phyloP scores from a whole-genome alignment of 2,797 vertebrate species.

The Alosa sapidissima region DNA sequence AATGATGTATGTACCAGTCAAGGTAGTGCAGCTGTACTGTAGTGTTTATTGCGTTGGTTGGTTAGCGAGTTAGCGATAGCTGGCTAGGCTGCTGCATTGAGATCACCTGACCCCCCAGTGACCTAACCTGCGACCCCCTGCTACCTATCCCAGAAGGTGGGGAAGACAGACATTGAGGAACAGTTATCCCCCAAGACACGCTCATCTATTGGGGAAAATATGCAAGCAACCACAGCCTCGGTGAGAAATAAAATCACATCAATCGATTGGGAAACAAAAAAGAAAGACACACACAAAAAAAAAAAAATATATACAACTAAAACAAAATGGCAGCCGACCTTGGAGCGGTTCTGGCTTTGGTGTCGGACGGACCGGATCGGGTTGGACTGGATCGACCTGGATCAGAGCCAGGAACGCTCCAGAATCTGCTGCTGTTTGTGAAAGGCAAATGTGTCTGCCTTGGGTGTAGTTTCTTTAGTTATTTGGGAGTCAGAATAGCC shows the following conservation, averaged over 20 bases:
- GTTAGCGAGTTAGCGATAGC: neutral
- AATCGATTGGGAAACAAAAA: constrained; percentile 68
- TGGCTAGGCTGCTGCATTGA: neutral
- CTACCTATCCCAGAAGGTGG: constrained; percentile 81
- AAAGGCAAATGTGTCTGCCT: neutral
- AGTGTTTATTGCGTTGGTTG: neutral
- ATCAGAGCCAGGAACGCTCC: neutral
- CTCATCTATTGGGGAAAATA: constrained; percentile 82
- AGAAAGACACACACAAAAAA: neutral
- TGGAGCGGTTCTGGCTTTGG: neutral
- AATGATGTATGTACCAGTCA: neutral
- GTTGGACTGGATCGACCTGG: neutral
- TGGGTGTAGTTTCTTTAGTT: neutral
- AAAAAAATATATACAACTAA: neutral
- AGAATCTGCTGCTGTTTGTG: neutral
- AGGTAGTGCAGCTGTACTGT: neutral
- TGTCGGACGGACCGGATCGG: neutral
- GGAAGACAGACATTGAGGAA: constrained; percentile 81
- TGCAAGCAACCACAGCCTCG: constrained; percentile 79
- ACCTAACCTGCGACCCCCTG: constrained; percentile 72
- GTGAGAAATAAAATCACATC: constrained; percentile 71
- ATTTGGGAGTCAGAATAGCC: neutral
- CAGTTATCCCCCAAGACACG: constrained; percentile 81
- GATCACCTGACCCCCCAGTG: neutral
- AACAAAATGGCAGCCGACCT: neutral